A percentile compares a stretch with the other conserved stretches of the same genome.
Conservation (phyloP, 2,113 vertebrate species). For the Platichthys flesus region DNA sequence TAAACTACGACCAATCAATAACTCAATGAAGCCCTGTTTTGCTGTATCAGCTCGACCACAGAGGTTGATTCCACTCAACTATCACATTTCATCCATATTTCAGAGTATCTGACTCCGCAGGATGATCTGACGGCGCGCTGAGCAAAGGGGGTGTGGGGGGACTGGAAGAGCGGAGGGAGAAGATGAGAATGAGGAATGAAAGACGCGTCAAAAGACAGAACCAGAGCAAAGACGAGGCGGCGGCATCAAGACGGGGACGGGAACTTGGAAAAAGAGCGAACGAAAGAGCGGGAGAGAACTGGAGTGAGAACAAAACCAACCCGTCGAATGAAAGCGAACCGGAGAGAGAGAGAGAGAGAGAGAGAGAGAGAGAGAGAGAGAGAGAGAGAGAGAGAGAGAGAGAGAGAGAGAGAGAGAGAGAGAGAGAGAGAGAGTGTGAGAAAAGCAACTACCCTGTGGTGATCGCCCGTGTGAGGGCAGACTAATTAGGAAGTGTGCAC, state of each 20-base stretch:
- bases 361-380: neutral
- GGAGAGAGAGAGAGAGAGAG: slow-evolving; percentile 24
- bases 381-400: neutral
- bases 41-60: slow-evolving; percentile 6
- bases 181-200: slow-evolving; percentile 46
- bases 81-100: slow-evolving; percentile 48
- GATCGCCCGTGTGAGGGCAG: slow-evolving; percentile 59
- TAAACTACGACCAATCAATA: slow-evolving; percentile 20
- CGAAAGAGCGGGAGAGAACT: slow-evolving; percentile 22
- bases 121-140: slow-evolving; percentile 25
- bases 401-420: too few species aligned
- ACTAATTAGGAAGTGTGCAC: slow-evolving; percentile 69
- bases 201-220: slow-evolving; percentile 50
- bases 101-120: slow-evolving; percentile 1
- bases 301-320: slow-evolving; percentile 49
- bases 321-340: slow-evolving; percentile 40
- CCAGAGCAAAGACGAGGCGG: slow-evolving; percentile 55
- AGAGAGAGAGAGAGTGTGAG: neutral
- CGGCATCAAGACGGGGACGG: slow-evolving; percentile 28
- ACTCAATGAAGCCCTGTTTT: slow-evolving; percentile 26
- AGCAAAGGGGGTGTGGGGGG: neutral
- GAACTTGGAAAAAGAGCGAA: slow-evolving; percentile 35
- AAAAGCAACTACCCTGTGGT: slow-evolving; percentile 47
- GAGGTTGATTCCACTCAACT: slow-evolving; percentile 22
- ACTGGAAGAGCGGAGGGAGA: slow-evolving; percentile 28